Evolutionary conservation across 2,888 invertebrate species (phyloP).

Genomic region (Catocala nupta): DNA sequence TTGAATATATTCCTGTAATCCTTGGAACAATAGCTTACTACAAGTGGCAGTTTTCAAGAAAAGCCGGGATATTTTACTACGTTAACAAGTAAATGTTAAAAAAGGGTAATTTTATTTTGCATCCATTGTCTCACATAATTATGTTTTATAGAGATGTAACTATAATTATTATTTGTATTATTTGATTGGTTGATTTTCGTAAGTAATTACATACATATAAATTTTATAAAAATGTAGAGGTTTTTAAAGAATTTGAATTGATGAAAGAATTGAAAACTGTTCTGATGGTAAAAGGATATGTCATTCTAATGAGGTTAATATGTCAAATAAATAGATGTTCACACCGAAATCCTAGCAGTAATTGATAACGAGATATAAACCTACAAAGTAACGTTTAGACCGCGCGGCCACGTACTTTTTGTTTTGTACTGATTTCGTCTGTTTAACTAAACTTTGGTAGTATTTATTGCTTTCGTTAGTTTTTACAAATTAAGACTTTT

Average conservation of each 20-base stretch:
- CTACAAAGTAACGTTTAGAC: slow-evolving; percentile 29
- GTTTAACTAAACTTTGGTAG: too few relatives aligned
- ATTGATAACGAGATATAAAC: slow-evolving; percentile 28
- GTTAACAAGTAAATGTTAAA: slow-evolving; percentile 28
- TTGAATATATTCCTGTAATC: slow-evolving; percentile 33
- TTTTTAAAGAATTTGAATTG: neutral
- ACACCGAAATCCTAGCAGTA: slow-evolving; percentile 26
- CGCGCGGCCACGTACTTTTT: too few relatives aligned
- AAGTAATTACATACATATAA: neutral
- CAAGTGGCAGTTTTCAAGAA: slow-evolving; percentile 33
- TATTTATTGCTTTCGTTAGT: too few relatives aligned
- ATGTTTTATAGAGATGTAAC: slow-evolving; percentile 32
- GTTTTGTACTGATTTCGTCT: too few relatives aligned
- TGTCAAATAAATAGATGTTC: slow-evolving; percentile 26
- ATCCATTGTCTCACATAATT: slow-evolving; percentile 32
- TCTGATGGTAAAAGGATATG: slow-evolving; percentile 27
- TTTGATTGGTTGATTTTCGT: neutral
- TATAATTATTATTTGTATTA: slow-evolving; percentile 19
- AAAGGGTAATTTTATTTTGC: slow-evolving; percentile 24
- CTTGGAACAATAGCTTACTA: slow-evolving; percentile 29
- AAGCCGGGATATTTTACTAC: slow-evolving; percentile 30
- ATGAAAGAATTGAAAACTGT: slow-evolving; percentile 27
- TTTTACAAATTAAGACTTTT: too few relatives aligned
- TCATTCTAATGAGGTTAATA: slow-evolving; percentile 28
- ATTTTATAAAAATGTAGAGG: neutral